phyloP scores from a whole-genome alignment of 1,140 invertebrate species.

The Dendroctonus valens region DNA sequence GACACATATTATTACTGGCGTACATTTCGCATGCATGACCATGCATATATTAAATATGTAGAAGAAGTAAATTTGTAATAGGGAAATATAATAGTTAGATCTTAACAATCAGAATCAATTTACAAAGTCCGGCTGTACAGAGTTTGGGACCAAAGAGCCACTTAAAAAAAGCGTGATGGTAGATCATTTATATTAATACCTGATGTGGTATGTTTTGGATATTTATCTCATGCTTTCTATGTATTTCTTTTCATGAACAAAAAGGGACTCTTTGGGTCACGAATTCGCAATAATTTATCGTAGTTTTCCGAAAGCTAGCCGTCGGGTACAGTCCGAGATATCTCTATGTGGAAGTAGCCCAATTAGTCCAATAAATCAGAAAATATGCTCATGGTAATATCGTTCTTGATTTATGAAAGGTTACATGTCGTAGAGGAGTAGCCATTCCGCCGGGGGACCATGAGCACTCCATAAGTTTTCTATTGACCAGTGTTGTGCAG shows the following conservation, averaged over 20 bases:
- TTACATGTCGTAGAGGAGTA: conserved; percentile 31
- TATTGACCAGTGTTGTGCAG: conserved; percentile 12
- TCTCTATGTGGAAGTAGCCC: conserved; percentile 34
- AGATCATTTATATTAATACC: too few species aligned
- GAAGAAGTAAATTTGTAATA: too few species aligned
- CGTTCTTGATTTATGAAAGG: conserved; percentile 29
- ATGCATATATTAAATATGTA: too few species aligned
- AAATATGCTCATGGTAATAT: conserved; percentile 38
- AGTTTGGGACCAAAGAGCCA: too few species aligned
- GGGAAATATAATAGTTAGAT: too few species aligned
- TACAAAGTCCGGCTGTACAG: too few species aligned
- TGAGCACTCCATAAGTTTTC: conserved; percentile 14
- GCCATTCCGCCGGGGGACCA: conserved; percentile 27
- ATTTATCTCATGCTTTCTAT: too few species aligned
- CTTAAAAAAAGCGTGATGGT: too few species aligned
- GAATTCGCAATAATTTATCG: conserved; percentile 25
- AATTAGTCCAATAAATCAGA: conserved; percentile 36
- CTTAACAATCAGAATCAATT: too few species aligned
- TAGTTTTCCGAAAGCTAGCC: conserved; percentile 17
- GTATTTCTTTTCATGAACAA: conserved; percentile 1
- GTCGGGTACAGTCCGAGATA: conserved; percentile 31
- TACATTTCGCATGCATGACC: too few species aligned
- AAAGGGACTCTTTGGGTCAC: conserved; percentile 13
- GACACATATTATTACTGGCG: too few species aligned
- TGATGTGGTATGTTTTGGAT: too few species aligned